Evolutionary conservation across 2,888 invertebrate genomes (phyloP), one percentile per base, ranked within the genome.

Genomic region (Halictus quadricinctus): DNA sequence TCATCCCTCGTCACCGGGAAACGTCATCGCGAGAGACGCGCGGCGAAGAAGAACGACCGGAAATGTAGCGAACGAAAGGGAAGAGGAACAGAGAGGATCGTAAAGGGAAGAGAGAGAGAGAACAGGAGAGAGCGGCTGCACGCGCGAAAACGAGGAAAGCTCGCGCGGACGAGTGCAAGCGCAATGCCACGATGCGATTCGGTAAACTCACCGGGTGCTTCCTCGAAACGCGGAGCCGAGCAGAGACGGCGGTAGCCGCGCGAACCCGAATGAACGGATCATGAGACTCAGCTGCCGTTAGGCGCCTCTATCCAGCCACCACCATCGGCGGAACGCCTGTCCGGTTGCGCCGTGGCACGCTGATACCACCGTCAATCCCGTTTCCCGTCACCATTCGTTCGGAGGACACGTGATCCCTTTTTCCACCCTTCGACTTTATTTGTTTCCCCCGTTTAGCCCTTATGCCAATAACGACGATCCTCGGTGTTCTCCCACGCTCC

Each of bases 221-320:
- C 76, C 81, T 84, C 81, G 89, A 76, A 81, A 85, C 80, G 76
- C 83, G 87, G 73, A 79, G 75, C 85, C 88, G 85, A 88, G 85
- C 64, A 66, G 72, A 86, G 86, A 80, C 89, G 90, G 84, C 82
- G 84, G 72, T 82, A 81, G 83, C 86, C 90, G 90, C 87, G 86
- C 89, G 80, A 85, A 73, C 89, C 89, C 90, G 89, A 90, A 83
- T 86, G 88, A 88, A 82, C 86, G 86, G 84, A 84, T 83, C 88
- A 84, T 85, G 80, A 81, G 87, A 87, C 87, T 87, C 87, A 81
- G 87, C 81, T 86, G 80, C 84, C 82, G 88, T 86, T 86, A 86
- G 80, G 81, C 84, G 84, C 82, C 81, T 80, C 80, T 75, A 72
- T 87, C 76, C 78, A 81, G 69, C 79, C 79, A 83, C 81, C 81